Percentiles rank a stretch among this genome's conserved stretches.
phyloP scores from a whole-genome alignment of 2,888 invertebrate genomes.

The Ornithoptera alexandrae region DNA sequence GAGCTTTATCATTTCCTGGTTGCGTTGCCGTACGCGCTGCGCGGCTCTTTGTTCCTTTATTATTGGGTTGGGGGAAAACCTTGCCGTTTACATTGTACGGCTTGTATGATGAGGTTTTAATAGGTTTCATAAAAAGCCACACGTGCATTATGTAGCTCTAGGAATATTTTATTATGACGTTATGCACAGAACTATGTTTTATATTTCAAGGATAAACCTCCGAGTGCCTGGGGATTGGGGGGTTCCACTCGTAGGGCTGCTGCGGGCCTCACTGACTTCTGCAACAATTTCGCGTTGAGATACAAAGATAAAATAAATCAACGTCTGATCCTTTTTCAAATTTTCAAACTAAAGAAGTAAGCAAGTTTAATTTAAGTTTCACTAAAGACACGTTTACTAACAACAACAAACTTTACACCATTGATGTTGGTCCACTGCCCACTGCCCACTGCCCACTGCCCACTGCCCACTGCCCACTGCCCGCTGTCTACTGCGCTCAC shows the following conservation, averaged over 20 bases:
- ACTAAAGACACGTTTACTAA: too few relatives aligned
- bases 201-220: too few relatives aligned
- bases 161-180: neutral
- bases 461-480: neutral
- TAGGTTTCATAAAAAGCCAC: neutral
- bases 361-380: too few relatives aligned
- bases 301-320: too few relatives aligned
- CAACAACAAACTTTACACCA: too few relatives aligned
- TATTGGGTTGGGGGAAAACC: neutral
- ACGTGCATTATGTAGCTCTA: neutral
- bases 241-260: too few relatives aligned
- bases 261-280: too few relatives aligned
- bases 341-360: too few relatives aligned
- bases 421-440: neutral
- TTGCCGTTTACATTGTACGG: neutral
- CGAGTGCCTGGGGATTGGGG: too few relatives aligned
- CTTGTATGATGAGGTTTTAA: neutral
- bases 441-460: neutral
- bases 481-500: neutral
- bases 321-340: too few relatives aligned
- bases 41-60: neutral
- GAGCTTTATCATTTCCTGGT: slow-evolving; percentile 14
- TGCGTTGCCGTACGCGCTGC: neutral
- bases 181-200: neutral
- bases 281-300: too few relatives aligned